Conservation (phyloP, 2,113 vertebrate genomes). For the Salvator merianae region DNA sequence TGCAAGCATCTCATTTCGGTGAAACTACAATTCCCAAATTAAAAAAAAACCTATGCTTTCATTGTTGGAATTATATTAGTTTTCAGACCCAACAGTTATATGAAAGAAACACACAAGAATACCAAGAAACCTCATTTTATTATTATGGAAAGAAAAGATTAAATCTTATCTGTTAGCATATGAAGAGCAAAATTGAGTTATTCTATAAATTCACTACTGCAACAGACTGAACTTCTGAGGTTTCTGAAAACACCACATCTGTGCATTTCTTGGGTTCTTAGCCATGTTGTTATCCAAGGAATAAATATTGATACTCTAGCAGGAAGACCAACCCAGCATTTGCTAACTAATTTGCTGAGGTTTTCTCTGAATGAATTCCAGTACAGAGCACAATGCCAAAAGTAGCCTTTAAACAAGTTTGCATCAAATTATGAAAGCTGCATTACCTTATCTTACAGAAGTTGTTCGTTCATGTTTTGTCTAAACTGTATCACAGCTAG, state of each 20-base stretch:
- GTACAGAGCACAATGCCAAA: conserved; percentile 29
- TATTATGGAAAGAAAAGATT: conserved; percentile 35
- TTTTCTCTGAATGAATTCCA: conserved; percentile 37
- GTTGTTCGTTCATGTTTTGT: conserved; percentile 30
- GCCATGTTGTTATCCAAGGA: conserved; percentile 52
- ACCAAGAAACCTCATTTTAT: conserved; percentile 56
- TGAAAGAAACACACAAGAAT: conserved; percentile 49
- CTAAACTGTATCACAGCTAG: conserved; percentile 67
- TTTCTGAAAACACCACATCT: conserved; percentile 41
- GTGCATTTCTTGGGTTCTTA: conserved; percentile 49
- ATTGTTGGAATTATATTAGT: conserved; percentile 26
- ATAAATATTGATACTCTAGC: conserved; percentile 64
- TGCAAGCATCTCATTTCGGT: conserved; percentile 51
- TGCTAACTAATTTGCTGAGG: conserved; percentile 40
- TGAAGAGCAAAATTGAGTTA: conserved; percentile 46
- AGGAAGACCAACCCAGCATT: conserved; percentile 55
- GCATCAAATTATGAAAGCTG: conserved; percentile 28
- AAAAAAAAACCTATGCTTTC: conserved; percentile 49
- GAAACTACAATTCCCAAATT: conserved; percentile 52
- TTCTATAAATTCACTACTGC: conserved; percentile 44
- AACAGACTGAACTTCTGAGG: background rate
- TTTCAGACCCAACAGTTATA: conserved; percentile 30
- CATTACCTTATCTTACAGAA: conserved; percentile 4
- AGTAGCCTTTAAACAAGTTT: conserved; percentile 49
- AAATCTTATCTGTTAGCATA: conserved; percentile 41